Evolutionary conservation across 2,888 invertebrate species (phyloP), one percentile per base, ranked within the genome.

Genomic region (Melipona bicolor): DNA sequence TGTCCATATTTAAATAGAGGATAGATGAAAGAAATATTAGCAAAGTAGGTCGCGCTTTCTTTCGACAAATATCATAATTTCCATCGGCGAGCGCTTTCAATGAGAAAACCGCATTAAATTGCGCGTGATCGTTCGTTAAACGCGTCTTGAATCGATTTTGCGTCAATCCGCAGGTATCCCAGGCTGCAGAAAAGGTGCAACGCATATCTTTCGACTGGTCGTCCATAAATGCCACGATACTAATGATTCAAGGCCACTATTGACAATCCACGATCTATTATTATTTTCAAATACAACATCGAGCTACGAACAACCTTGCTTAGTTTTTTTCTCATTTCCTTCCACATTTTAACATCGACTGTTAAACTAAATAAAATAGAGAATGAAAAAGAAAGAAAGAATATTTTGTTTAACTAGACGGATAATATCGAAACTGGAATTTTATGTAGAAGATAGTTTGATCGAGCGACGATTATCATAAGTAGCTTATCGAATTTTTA

Each of bases 171-270:
- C 69, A 56, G 70, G 71, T 61, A 71, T 80, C 59, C 70, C 59
- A 62, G 59, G 56, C 49, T 50, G 64, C 59, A 59, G 75, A 52
- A 77, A 69, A 74, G 77, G 71, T 75, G 83, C 43, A 76, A 68
- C 77, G 74, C 71, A 59, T 72, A 77, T 80, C 80, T 85, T 80
- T 71, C 74, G 74, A 80, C 80, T 75, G 80, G 79, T 79, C 49
- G 80, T 85, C 84, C 85, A 61, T 84, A 80, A 81, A 85, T 78
- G 75, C 84, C 75, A 61, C 69, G 75, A 72, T 84, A 67, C 78
- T 77, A 73, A 77, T 69, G 84, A 85, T 85, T 77, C 85, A 85
- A 85, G 85, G 85, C 81, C 77, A 67, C 52, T 85, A 85, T 85
- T 79, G 85, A 81, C 81, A 81, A 73, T 72, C 71, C 67, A 73